Evolutionary conservation across 2,113 vertebrate species (phyloP), one percentile per base, ranked within the genome.

Genomic region (Pseudorasbora parva): DNA sequence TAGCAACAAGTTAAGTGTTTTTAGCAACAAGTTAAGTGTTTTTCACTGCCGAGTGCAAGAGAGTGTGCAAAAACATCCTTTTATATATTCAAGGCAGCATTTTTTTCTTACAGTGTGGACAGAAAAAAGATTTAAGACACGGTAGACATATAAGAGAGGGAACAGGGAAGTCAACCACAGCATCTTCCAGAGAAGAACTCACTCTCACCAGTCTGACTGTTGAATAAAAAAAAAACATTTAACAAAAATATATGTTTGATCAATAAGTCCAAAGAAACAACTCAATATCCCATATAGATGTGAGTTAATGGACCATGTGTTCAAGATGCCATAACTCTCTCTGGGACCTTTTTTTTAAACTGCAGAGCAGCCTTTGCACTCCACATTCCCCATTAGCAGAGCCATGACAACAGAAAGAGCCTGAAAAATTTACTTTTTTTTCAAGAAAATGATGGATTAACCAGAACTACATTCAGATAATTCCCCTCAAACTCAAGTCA

Each of bases 361-460:
- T 19, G 68, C 41, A 43, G 17, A 75, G 25, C 23, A 49, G 23
- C 37, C 15, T 51, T 43, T 68, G 57, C 41, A 43, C 73, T 47
- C 49, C 43, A 54, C 49, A 27, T 86, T 86, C 57, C 56, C 5
- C 64, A 56, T 86, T 60, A 79, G 47, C 71, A 81, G 15, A 64
- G n/a, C 15, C 60, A 85, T 76, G 19, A 76, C 54, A 62, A 45
- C 41, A 73, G 25, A 77, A 57, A 78, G 6, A 47, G 9, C 51
- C 23, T 69, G 25, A 43, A 66, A 12, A 45, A 5, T 27, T 2
- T 14, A 47, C 21, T 41, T 57, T 30, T 41, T 57, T 30, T 51
- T 51, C 9, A 30, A 19, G 33, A 4, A 64, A 8, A 41, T 41
- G 17, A 68, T 37, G 33, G 33, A 17, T 21, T 8, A 68, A 68